These are phyloP conservation scores for Paracentrotus lividus DNA, from an alignment of 53 echinoderm and acorn worm species.

Conservation along the genomic window DNA sequence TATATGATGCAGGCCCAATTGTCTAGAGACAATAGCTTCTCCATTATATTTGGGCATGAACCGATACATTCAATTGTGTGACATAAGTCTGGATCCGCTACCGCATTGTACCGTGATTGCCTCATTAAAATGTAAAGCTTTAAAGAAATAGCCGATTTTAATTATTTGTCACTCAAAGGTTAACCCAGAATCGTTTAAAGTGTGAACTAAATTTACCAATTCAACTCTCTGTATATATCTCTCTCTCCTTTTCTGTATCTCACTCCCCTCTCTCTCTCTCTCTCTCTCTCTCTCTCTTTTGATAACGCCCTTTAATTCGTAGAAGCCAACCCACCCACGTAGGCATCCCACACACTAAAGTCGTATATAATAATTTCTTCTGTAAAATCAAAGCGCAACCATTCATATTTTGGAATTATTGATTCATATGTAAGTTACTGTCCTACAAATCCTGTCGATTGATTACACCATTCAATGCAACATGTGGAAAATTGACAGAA, in stretches of 20 bases:
- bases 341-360: background rate
- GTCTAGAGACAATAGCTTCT: too few species aligned
- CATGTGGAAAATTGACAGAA: background rate
- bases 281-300: background rate
- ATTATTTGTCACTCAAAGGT: background rate
- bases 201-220: background rate
- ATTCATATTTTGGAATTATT: background rate
- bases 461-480: background rate
- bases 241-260: too few species aligned
- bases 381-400: background rate
- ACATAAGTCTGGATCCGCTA: too few species aligned
- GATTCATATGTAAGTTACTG: background rate
- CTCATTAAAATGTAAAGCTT: too few species aligned
- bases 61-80: too few species aligned
- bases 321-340: background rate
- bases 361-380: background rate
- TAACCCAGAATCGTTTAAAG: background rate
- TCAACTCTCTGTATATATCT: background rate
- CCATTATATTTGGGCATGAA: too few species aligned
- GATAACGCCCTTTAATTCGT: background rate
- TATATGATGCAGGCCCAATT: too few species aligned
- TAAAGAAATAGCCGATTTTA: too few species aligned
- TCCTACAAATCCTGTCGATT: background rate
- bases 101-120: too few species aligned
- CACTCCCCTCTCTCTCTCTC: background rate